Evolutionary conservation across 2,113 vertebrate genomes (phyloP).

Genomic region (Zosterops hypoxanthus): DNA sequence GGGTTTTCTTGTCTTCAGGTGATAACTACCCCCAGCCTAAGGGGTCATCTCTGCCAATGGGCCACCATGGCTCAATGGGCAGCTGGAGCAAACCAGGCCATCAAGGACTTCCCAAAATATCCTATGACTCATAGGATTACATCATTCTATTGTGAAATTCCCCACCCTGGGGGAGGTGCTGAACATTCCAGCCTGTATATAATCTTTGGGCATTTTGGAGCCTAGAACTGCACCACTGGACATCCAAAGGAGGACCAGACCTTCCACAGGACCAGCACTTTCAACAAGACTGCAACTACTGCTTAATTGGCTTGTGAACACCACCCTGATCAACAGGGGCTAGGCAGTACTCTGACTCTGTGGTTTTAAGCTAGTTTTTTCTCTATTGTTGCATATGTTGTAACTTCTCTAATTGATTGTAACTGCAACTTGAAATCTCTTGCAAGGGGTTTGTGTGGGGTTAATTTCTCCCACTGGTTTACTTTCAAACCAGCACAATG

Average conservation of each 20-base stretch:
- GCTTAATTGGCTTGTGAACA: neutral
- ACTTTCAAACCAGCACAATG: neutral
- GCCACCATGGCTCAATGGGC: neutral
- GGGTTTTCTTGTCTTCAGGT: no score
- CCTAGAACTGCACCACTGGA: neutral
- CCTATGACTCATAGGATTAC: neutral
- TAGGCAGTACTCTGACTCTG: neutral
- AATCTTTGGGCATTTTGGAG: neutral
- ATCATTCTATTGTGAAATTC: neutral
- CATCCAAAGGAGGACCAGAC: neutral
- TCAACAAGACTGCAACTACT: neutral
- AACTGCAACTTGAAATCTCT: neutral
- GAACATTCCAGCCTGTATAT: neutral
- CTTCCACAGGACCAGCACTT: neutral
- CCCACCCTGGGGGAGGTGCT: neutral
- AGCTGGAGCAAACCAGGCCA: neutral
- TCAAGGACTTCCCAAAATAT: neutral
- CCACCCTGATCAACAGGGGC: no score
- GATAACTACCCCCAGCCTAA: neutral
- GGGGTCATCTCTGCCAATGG: neutral
- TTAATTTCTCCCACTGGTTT: neutral
- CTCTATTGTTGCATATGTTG: neutral
- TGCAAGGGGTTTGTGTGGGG: neutral
- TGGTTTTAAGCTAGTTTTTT: neutral
- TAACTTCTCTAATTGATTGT: neutral